These are phyloP conservation scores for Caradrina clavipalpis DNA, from an alignment of 2,888 invertebrate species.

Conservation along the genomic window DNA sequence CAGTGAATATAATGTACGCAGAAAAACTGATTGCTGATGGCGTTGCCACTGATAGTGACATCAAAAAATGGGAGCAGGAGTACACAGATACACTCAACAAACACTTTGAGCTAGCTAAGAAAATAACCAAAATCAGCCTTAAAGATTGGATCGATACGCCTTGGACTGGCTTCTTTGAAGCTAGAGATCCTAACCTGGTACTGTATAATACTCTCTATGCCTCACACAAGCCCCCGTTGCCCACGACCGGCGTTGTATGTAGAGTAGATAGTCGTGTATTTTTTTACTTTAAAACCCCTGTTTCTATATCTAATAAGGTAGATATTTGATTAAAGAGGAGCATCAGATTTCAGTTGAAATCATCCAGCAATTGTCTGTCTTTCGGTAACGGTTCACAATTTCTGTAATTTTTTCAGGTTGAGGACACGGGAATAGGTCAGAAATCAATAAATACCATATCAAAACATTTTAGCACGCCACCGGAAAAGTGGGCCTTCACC, in stretches of 20 bases:
- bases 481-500: slow-evolving; percentile 85
- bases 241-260: background rate
- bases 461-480: slow-evolving; percentile 80
- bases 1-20: slow-evolving; percentile 93
- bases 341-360: background rate
- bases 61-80: slow-evolving; percentile 88
- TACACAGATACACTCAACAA: slow-evolving; percentile 83
- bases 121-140: slow-evolving; percentile 91
- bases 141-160: slow-evolving; percentile 99
- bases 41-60: slow-evolving; percentile 93
- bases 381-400: background rate
- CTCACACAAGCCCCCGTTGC: no score
- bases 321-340: no score
- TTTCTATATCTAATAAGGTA: no score
- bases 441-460: slow-evolving; percentile 78
- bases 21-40: slow-evolving; percentile 94
- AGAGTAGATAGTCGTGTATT: no score
- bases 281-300: no score
- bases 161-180: slow-evolving; percentile 97
- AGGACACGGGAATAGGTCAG: slow-evolving; percentile 80
- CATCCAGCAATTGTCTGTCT: background rate
- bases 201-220: background rate
- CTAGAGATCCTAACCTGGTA: slow-evolving; percentile 94
- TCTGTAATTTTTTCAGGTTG: slow-evolving; percentile 67
- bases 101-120: slow-evolving; percentile 87